These are phyloP conservation scores for Seira ritae DNA, from an alignment of 2,888 invertebrate genomes.

Conservation along the genomic window DNA sequence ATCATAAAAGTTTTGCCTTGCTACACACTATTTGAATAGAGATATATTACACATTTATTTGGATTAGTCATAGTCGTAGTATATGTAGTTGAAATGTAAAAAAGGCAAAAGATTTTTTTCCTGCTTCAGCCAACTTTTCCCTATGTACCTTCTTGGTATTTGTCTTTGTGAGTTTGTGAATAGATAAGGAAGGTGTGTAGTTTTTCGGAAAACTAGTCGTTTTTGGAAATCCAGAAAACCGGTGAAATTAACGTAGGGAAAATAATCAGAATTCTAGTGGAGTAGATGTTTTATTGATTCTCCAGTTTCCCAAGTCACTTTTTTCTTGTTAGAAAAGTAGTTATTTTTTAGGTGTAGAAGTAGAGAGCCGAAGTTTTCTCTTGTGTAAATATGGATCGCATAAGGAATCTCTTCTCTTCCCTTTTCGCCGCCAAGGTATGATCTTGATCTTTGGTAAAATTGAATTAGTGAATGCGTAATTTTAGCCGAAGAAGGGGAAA, in stretches of 20 bases:
- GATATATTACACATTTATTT: neutral
- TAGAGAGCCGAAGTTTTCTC: neutral
- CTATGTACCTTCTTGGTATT: too few species aligned
- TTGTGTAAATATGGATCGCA: conserved; percentile 50
- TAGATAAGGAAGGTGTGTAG: too few species aligned
- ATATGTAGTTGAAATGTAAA: neutral
- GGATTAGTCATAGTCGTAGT: neutral
- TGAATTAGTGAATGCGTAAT: neutral
- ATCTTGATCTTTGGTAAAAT: neutral
- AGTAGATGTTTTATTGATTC: too few species aligned
- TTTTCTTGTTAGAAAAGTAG: conserved; percentile 16
- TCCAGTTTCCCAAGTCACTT: too few species aligned
- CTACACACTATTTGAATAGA: neutral
- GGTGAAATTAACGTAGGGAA: conserved; percentile 29
- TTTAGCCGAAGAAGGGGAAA: too few species aligned
- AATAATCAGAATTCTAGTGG: conserved; percentile 26
- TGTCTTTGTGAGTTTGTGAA: neutral
- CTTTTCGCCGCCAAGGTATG: conserved; percentile 44
- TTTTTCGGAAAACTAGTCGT: neutral
- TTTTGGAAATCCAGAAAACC: conserved; percentile 24
- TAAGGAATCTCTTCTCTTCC: conserved; percentile 35
- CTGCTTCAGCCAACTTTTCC: too few species aligned
- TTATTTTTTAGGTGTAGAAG: neutral
- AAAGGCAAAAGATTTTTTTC: neutral
- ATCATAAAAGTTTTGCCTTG: neutral